Base-by-base conservation (phyloP, 2,888 invertebrate species). In the Phaedon cochleariae region DNA sequence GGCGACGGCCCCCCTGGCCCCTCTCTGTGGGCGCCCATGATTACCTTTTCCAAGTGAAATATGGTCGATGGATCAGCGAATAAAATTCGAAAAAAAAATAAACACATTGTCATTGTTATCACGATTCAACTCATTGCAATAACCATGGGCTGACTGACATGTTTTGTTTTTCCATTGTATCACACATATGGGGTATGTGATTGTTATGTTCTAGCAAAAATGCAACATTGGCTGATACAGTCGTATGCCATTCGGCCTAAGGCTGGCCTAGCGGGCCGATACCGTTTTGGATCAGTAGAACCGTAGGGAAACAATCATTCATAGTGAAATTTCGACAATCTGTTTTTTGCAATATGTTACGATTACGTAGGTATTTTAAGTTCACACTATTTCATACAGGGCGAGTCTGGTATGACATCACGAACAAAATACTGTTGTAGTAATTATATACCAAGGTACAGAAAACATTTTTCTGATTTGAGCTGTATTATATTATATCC, bases 131-230 rank as follows among this genome's bases (percentile, higher is more conserved):
- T 26, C 4, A 26, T 26, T 26, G 41, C 3, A 4, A n/a, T 4
- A 53, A 64, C 68, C 73, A 75, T 74, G 77, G 77, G 74, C 71
- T 70, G 65, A 67, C 69, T 72, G 17, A 34, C 20, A 29, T n/a
- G 17, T 20, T 53, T 60, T 73, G 68, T 76, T 64, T 68, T 72
- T 76, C 76, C 78, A 75, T 80, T 78, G 77, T 79, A 77, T 76
- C 81, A 82, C 83, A 83, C 82, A 82, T 83, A 82, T 82, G 80
- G 82, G 82, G 82, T 81, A 77, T 82, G 78, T 79, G 81, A 74
- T 82, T 82, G 76, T 80, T 82, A 81, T 83, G 82, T 83, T 83
- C 80, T 82, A 83, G 83, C 81, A 73, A 72, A 72, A 73, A 73
- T 74, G 68, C 63, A 60, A 75, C 73, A 75, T 72, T 72, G 73